Evolutionary conservation across 1,140 invertebrate species (phyloP).

Genomic region (Sminthurinus signatus): DNA sequence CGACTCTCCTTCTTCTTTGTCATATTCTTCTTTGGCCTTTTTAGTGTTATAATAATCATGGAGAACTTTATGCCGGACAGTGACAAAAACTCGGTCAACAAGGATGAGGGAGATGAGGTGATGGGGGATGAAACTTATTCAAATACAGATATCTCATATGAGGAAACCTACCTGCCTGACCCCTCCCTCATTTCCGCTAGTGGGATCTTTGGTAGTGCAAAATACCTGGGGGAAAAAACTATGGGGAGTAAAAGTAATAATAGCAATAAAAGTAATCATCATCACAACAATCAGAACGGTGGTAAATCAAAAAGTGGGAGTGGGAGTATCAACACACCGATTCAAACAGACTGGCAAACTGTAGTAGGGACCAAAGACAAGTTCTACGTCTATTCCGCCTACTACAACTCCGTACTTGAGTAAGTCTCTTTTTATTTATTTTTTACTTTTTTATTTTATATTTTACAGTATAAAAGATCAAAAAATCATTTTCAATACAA

Average conservation of each 20-base stretch:
- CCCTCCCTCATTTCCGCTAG: too few relatives aligned
- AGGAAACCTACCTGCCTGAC: constrained; percentile 9
- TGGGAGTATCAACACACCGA: not conserved
- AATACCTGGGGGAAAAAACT: not conserved
- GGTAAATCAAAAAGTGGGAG: not conserved
- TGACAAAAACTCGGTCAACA: constrained; percentile 20
- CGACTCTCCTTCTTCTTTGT: constrained; percentile 82
- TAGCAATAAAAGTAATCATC: constrained; percentile 16
- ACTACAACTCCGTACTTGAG: constrained; percentile 55
- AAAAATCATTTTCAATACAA: too few relatives aligned
- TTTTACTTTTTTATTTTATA: too few relatives aligned
- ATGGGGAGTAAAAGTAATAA: constrained; percentile 10
- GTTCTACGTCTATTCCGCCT: constrained; percentile 88
- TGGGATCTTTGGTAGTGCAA: not conserved
- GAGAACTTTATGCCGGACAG: constrained; percentile 28
- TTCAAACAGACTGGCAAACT: constrained; percentile 45
- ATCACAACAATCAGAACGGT: too few relatives aligned
- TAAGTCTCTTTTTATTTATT: constrained; percentile 20
- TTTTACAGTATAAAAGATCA: too few relatives aligned
- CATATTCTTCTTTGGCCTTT: constrained; percentile 81
- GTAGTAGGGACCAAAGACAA: constrained; percentile 52
- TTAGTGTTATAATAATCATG: constrained; percentile 73
- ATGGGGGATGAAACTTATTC: constrained; percentile 16
- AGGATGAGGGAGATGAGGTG: constrained; percentile 21
- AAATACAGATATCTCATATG: constrained; percentile 33